Conservation (phyloP, 2,797 vertebrate genomes). For the Clarias fuscus region DNA sequence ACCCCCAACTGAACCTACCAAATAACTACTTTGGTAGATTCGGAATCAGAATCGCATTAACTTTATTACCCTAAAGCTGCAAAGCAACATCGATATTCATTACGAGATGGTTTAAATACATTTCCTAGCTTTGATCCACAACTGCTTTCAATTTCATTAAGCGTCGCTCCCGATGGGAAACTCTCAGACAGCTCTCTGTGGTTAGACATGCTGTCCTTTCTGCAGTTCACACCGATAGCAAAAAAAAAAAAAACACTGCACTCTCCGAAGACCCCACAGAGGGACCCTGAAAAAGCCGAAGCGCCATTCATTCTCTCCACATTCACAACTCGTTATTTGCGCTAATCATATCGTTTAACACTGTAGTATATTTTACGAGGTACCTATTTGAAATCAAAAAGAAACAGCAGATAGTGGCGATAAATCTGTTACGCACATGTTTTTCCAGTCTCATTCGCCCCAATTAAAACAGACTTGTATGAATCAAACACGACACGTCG, state of each 20-base stretch:
- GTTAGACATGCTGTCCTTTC: constrained; percentile 34
- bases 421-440: constrained; percentile 42
- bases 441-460: constrained; percentile 18
- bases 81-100: constrained; percentile 32
- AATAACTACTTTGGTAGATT: background rate
- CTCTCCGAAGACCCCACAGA: constrained; percentile 17
- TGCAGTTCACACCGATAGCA: constrained; percentile 26
- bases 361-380: background rate
- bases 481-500: constrained; percentile 18
- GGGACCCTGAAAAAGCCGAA: constrained; percentile 27
- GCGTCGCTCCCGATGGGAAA: constrained; percentile 34
- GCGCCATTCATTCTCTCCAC: constrained; percentile 15
- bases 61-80: background rate
- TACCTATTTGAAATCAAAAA: background rate
- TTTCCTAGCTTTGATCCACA: constrained; percentile 29
- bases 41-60: background rate
- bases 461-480: constrained; percentile 35
- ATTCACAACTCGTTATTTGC: constrained; percentile 12
- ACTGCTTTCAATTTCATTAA: constrained; percentile 47
- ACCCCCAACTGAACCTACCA: background rate
- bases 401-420: background rate
- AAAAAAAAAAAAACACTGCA: background rate
- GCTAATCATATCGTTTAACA: constrained; percentile 23
- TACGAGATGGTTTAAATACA: constrained; percentile 18
- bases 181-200: constrained; percentile 24